Base-by-base conservation (phyloP, 1,140 invertebrate genomes). In the Zaprionus capensis region DNA sequence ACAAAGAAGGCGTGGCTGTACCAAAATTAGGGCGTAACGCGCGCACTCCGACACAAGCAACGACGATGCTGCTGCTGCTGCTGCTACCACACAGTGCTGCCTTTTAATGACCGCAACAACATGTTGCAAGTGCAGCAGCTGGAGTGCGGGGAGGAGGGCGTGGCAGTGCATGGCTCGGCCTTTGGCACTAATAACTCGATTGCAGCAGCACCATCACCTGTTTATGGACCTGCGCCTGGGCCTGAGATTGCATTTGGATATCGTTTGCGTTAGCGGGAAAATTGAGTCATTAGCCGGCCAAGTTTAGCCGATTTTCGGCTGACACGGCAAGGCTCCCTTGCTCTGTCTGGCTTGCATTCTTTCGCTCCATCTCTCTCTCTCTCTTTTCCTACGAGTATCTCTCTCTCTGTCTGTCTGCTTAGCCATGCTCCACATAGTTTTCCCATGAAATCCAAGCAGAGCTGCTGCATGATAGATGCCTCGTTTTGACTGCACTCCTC, bases 401-500 rank as follows among this genome's bases (percentile, higher is more conserved):
- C 0, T 34, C 14, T 11, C 31, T 22, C 1, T 26, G 5, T 53
- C 38, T 46, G 24, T 31, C 31, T 53, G 20, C 20, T 58, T 51
- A 24, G 4, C 26, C 49, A 28, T 58, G 36, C 51, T 22, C 15
- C 44, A 63, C 31, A 65, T 51, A 66, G 49, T 61, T 71, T 75
- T 76, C 73, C 73, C 73, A 76, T 76, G 73, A 76, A 76, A 76
- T 65, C 38, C 71, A 74, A 51, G 51, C 69, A 46, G 28, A 53
- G 15, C 22, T 34, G 46, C 51, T 55, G 46, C 51, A 71, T 71
- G 69, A 73, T 71, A 44, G 71, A 73, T 73, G 71, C 57, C 36
- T 34, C 26, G 38, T 28, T 20, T 24, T 24, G 20, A 22, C n/a
- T 56, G 5, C 20, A 1, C 17, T 11, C 12, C 41, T 49, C 31